Base-by-base conservation (phyloP, 2,113 vertebrate genomes). In the Ondatra zibethicus region DNA sequence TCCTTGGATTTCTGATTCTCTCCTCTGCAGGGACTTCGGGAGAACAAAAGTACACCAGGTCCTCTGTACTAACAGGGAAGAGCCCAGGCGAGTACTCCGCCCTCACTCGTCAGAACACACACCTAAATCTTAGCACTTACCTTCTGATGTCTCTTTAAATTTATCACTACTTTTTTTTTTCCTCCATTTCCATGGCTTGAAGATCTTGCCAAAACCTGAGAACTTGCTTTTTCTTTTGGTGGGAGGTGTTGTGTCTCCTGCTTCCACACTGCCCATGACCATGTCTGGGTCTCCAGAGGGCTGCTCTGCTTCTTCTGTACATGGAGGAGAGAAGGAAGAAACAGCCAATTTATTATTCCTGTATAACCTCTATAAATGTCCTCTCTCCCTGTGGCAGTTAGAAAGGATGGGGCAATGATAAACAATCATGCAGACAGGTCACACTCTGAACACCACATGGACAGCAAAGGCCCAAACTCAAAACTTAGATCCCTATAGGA, bases 181-280 rank as follows among this genome's bases (percentile, higher is more conserved):
- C 97, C 99, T 99, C 99, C 99, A 99, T 97, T 99, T 99, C 99
- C 99, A 99, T 7, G 99, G 99, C 96, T 99, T 99, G 98, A 99
- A 99, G 98, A 99, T 99, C 98, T 99, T 99, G 97, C 99, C 99
- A 90, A 99, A 99, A 77, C 99, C 98, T 0, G 99, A 99, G 97
- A 99, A 99, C 98, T 99, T 99, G 98, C 99, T 99, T 98, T 99
- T 99, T 94, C 99, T 99, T 97, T 99, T 99, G 1, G 99, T 99
- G 65, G 99, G 99, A 95, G 99, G 99, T 0, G 99, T 99, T 89
- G 96, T 98, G 88, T 99, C 99, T 50, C 99, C 99, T 0, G 98
- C 98, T 97, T 99, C 99, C 96, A 99, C 98, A 92, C 98, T 99
- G 42, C 99, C 99, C 85, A 99, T 98, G 97, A 98, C 98, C 97